These are phyloP conservation scores for Oryzias dopingdopingensis DNA, from an alignment of 2,797 vertebrate species.

Conservation along the genomic window DNA sequence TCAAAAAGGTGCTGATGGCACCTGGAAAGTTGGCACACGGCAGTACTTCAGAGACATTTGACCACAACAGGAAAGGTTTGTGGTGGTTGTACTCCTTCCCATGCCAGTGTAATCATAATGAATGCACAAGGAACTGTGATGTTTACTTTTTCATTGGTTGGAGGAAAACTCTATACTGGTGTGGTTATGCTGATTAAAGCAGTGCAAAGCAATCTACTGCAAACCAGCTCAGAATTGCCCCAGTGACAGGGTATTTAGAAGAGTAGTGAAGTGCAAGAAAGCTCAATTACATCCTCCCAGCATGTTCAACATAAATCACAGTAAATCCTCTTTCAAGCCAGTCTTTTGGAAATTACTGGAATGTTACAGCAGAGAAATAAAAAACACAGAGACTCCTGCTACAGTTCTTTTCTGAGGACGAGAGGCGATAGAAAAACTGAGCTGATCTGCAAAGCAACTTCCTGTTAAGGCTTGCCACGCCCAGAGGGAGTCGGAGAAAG, in stretches of 20 bases:
- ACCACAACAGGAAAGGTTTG: constrained; percentile 31
- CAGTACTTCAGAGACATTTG: constrained; percentile 23
- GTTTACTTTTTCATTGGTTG: constrained; percentile 43
- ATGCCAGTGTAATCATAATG: constrained; percentile 21
- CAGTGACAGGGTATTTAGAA: constrained; percentile 77
- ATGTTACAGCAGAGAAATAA: constrained; percentile 56
- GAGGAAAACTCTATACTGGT: constrained; percentile 50
- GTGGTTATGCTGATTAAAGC: constrained; percentile 70
- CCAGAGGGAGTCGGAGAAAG: constrained; percentile 22
- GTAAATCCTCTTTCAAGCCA: constrained; percentile 70
- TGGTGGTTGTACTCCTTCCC: constrained; percentile 9
- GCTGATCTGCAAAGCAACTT: constrained; percentile 41
- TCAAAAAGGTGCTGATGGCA: constrained; percentile 12
- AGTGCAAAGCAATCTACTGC: constrained; percentile 64
- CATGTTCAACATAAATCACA: constrained; percentile 71
- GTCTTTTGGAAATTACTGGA: constrained; percentile 66
- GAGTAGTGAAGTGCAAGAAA: constrained; percentile 72
- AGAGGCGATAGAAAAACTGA: constrained; percentile 43
- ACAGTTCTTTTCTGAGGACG: constrained; percentile 32
- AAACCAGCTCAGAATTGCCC: constrained; percentile 70
- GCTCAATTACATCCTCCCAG: constrained; percentile 75
- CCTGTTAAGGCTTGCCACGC: constrained; percentile 44
- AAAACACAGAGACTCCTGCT: constrained; percentile 35
- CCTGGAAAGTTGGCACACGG: constrained; percentile 23
- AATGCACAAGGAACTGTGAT: constrained; percentile 36